phyloP scores from a whole-genome alignment of 2,113 vertebrate species.

The Dromiciops gliroides region DNA sequence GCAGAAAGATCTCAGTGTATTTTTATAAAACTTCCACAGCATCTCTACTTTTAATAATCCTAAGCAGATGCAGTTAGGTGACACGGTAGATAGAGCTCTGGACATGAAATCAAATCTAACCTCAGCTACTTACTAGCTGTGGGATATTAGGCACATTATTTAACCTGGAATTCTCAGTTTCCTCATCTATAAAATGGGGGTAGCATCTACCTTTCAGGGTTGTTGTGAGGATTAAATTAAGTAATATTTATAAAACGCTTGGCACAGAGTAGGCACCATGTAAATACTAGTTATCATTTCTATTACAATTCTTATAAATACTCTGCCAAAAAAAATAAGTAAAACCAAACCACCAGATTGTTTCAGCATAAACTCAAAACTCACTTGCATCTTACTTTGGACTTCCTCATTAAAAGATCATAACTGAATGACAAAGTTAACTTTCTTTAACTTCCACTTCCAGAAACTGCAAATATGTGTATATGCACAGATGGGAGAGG shows the following conservation, averaged over 20 bases:
- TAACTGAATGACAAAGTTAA: background rate
- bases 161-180: background rate
- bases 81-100: background rate
- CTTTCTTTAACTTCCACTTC: background rate
- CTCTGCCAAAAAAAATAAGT: background rate
- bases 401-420: background rate
- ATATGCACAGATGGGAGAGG: no score
- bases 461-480: background rate
- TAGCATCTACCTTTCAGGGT: background rate
- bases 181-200: background rate
- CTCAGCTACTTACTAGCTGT: background rate
- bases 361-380: background rate
- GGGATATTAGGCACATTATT: background rate
- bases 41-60: background rate
- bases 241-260: no score
- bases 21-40: background rate
- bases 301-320: background rate
- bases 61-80: background rate
- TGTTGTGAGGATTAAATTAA: background rate
- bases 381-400: background rate
- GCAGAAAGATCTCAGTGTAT: background rate
- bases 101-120: background rate
- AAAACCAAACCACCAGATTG: background rate
- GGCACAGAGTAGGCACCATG: background rate
- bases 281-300: background rate